phyloP scores from a whole-genome alignment of 2,797 vertebrate genomes.

The Ataeniobius toweri region DNA sequence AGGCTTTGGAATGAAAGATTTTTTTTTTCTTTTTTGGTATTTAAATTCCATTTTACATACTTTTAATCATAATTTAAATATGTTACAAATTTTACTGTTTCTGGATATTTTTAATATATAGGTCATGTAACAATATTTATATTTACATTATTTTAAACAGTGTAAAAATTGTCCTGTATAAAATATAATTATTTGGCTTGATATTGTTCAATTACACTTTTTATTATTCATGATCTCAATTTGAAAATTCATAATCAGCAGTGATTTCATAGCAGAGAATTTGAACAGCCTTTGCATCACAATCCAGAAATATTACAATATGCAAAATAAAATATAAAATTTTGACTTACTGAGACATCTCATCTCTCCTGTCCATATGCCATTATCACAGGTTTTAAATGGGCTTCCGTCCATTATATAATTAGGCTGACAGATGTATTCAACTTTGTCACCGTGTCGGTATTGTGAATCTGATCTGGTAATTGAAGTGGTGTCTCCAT shows the following conservation, averaged over 20 bases:
- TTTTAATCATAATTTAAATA: neutral
- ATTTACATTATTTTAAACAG: neutral
- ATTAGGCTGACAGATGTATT: constrained; percentile 44
- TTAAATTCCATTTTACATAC: neutral
- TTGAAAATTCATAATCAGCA: neutral
- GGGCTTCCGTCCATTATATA: constrained; percentile 11
- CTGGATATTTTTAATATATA: neutral
- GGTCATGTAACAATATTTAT: neutral
- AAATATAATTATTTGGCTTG: too few species aligned
- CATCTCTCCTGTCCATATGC: constrained; percentile 42
- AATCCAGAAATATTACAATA: neutral
- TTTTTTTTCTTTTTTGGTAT: too few species aligned
- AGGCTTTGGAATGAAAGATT: too few species aligned
- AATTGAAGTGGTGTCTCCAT: constrained; percentile 12
- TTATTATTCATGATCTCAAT: too few species aligned
- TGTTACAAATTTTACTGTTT: neutral
- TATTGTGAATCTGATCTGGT: fast-evolving
- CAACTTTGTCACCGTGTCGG: constrained; percentile 2
- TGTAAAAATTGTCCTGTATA: too few species aligned
- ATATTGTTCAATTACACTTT: too few species aligned
- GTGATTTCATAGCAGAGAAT: neutral
- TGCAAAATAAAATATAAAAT: neutral
- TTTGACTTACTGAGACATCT: constrained; percentile 60
- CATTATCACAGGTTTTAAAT: constrained; percentile 26
- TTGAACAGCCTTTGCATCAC: neutral